These are phyloP conservation scores for Pipistrellus pygmaeus DNA, from an alignment of 2,797 vertebrate species.

Conservation along the genomic window DNA sequence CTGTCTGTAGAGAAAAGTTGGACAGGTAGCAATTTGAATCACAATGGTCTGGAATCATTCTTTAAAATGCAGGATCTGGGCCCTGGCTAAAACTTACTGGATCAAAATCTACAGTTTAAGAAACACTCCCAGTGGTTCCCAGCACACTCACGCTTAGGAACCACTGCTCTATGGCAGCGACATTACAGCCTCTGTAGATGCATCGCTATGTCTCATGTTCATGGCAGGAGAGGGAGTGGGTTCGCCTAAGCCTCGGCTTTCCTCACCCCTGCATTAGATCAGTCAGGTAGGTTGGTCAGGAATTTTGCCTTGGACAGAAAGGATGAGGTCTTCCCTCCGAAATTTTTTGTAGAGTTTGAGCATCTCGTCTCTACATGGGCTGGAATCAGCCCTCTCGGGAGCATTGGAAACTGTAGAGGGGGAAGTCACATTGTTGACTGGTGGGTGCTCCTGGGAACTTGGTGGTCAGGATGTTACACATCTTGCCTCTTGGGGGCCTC, in stretches of 20 bases:
- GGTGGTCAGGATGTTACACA: not conserved
- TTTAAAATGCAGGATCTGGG: not conserved
- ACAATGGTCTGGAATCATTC: constrained; percentile 8
- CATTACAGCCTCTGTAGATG: not conserved
- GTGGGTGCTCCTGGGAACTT: not conserved
- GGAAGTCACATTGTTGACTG: no score
- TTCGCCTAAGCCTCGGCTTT: not conserved
- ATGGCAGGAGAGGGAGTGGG: not conserved
- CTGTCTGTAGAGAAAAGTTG: not conserved
- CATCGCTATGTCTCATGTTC: not conserved
- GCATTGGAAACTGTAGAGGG: not conserved
- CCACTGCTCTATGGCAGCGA: not conserved
- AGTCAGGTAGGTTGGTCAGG: not conserved
- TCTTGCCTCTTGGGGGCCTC: not conserved
- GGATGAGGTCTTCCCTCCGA: not conserved
- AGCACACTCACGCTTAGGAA: not conserved
- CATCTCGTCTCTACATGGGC: not conserved
- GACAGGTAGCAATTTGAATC: not conserved
- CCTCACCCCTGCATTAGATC: not conserved
- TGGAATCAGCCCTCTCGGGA: not conserved
- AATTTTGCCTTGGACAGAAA: not conserved
- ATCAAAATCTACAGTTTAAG: not conserved
- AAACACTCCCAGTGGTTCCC: not conserved
- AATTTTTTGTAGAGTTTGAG: not conserved
- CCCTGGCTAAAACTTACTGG: not conserved